phyloP scores from a whole-genome alignment of 2,797 vertebrate species.

The Perodicticus potto region DNA sequence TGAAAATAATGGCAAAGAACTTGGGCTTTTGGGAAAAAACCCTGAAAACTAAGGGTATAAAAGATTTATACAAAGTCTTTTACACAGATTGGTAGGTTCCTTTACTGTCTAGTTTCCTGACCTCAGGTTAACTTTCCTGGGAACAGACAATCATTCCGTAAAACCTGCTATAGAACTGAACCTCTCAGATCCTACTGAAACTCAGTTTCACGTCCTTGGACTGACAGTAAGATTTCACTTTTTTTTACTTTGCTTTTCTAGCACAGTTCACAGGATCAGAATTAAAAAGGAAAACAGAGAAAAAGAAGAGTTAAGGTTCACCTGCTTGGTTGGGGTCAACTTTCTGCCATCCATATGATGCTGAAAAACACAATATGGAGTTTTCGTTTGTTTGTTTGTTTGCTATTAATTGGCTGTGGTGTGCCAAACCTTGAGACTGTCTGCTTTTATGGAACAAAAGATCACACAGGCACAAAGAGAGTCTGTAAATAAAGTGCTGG shows the following conservation, averaged over 20 bases:
- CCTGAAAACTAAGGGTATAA: constrained; percentile 16
- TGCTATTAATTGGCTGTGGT: neutral
- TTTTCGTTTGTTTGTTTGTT: neutral
- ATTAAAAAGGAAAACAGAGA: constrained; percentile 3
- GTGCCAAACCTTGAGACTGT: neutral
- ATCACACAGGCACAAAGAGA: neutral
- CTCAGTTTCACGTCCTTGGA: neutral
- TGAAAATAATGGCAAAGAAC: constrained; percentile 51
- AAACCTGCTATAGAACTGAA: neutral
- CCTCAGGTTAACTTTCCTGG: constrained; percentile 54
- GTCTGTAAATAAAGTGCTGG: neutral
- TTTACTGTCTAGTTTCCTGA: constrained; percentile 22
- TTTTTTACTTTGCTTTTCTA: constrained; percentile 46
- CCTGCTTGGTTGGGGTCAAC: neutral
- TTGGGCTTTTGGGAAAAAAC: neutral
- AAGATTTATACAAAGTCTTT: constrained; percentile 37
- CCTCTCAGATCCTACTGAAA: constrained; percentile 11
- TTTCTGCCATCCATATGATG: neutral
- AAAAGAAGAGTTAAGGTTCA: neutral
- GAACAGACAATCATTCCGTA: neutral
- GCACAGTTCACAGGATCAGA: neutral
- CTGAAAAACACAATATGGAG: neutral
- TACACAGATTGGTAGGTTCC: constrained; percentile 31
- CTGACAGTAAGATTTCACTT: neutral
- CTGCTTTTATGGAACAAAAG: neutral